Conservation (phyloP, 2,888 invertebrate species). For the Leistus spinibarbis region DNA sequence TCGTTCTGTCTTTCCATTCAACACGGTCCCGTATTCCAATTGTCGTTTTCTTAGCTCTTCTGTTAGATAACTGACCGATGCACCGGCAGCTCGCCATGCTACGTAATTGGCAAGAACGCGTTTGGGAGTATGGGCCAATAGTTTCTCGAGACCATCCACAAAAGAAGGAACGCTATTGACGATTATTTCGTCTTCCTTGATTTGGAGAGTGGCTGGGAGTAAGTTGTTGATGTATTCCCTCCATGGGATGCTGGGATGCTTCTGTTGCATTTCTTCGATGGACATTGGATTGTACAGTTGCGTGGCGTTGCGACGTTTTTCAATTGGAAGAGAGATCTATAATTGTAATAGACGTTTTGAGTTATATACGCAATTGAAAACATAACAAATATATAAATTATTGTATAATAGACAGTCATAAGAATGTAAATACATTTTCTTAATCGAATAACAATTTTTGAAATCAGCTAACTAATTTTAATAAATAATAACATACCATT, state of each 20-base stretch:
- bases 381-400: background rate
- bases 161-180: constrained; percentile 87
- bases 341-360: constrained; percentile 32
- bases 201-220: constrained; percentile 67
- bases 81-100: constrained; percentile 88
- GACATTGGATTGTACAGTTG: constrained; percentile 92
- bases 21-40: constrained; percentile 77
- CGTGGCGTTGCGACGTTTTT: constrained; percentile 88
- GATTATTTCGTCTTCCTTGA: constrained; percentile 74
- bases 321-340: constrained; percentile 84
- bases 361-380: background rate
- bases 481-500: no score
- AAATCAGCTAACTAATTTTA: no score
- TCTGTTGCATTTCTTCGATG: constrained; percentile 73
- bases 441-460: no score
- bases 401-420: background rate
- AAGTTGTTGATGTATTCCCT: constrained; percentile 82
- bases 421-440: no score
- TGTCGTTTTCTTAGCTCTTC: constrained; percentile 80
- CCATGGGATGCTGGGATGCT: constrained; percentile 82
- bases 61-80: constrained; percentile 79
- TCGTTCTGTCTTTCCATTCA: constrained; percentile 83
- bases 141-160: constrained; percentile 71
- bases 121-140: constrained; percentile 63
- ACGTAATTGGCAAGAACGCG: constrained; percentile 86